A percentile compares a stretch with the other conserved stretches of the same genome.
Evolutionary conservation across 2,797 vertebrate species (phyloP).

Genomic region (Crossoptilon crossoptilon): DNA sequence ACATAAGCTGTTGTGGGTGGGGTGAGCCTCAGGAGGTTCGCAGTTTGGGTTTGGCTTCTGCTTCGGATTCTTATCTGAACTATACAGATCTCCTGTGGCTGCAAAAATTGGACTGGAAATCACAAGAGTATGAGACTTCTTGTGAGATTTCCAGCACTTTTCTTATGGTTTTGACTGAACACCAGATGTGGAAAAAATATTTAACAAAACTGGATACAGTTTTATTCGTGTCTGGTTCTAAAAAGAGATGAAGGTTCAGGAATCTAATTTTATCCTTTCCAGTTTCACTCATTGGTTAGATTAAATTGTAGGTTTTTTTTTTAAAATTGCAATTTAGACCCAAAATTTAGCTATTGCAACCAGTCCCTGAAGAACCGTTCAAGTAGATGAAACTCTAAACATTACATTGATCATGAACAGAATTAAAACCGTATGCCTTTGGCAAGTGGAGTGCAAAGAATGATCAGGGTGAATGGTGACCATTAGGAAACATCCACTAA

Average conservation of each 20-base stretch:
- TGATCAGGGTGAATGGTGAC: conserved; percentile 18
- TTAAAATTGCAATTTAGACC: conserved; percentile 7
- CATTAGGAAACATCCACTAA: conserved; percentile 55
- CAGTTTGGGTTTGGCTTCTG: conserved; percentile 77
- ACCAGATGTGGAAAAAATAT: conserved; percentile 76
- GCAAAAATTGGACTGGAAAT: conserved; percentile 74
- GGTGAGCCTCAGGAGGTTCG: conserved; percentile 74
- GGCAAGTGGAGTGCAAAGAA: conserved; percentile 48
- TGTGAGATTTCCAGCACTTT: conserved; percentile 76
- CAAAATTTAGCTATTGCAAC: conserved; percentile 58
- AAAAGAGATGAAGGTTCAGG: conserved; percentile 64
- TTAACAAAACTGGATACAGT: conserved; percentile 65
- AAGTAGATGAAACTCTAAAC: conserved; percentile 51
- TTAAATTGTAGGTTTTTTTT: conserved; percentile 28
- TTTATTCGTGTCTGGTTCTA: conserved; percentile 68
- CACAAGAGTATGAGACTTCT: conserved; percentile 65
- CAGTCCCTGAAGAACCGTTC: conserved; percentile 11
- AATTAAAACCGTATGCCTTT: conserved; percentile 63
- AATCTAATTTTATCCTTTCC: conserved; percentile 72
- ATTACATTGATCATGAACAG: conserved; percentile 37
- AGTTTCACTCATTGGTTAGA: conserved; percentile 56
- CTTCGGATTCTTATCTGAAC: conserved; percentile 74
- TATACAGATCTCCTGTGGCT: conserved; percentile 71
- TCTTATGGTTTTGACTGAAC: conserved; percentile 73
- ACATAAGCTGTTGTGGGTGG: conserved; percentile 75